Base-by-base conservation (phyloP, 2,113 vertebrate genomes). In the Phalacrocorax brasilianus region DNA sequence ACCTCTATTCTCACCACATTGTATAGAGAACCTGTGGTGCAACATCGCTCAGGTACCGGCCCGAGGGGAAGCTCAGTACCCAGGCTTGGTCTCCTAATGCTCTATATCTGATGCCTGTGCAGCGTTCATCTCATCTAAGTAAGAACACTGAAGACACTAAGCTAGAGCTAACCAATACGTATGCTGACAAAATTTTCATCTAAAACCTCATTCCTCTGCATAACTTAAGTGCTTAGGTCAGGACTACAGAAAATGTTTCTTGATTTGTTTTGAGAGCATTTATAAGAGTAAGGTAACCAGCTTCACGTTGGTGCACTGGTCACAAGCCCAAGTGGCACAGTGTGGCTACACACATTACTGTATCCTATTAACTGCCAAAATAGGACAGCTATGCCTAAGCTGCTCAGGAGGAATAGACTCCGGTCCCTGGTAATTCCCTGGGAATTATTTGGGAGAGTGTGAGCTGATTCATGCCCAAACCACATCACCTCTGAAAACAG, bases 251-350 rank as follows among this genome's bases (percentile, higher is more conserved):
- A 81, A 72, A 63, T 6, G 7, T 66, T 55, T 71, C n/a, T 52
- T 88, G 40, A 4, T 59, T 38, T 68, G 26, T 50, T 72, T 67
- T 30, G 33, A 47, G 35, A 40, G 88, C 7, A 14, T 38, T 33
- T n/a, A 17, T 26, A 81, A 65, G 40, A n/a, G 18, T 32, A 21
- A 67, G 19, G 7, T 73, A 82, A 42, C 14, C 17, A 56, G 47
- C 0, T 0, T 23, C 28, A 55, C 16, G 33, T 11, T 0, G 0
- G 62, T 52, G 38, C 7, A 7, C n/a, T 27, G 44, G 28, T 35
- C 38, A 18, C 14, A 12, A 67, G 40, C 38, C 70, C 42, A 47
- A 52, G 50, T 9, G 15, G 6, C 18, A 22, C 45, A 11, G 22
- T 12, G 24, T 68, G 49, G 14, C 27, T 33, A 38, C 23, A 33